Evolutionary conservation across 2,113 vertebrate species (phyloP), one percentile per base, ranked within the genome.

Genomic region (Promerops cafer): DNA sequence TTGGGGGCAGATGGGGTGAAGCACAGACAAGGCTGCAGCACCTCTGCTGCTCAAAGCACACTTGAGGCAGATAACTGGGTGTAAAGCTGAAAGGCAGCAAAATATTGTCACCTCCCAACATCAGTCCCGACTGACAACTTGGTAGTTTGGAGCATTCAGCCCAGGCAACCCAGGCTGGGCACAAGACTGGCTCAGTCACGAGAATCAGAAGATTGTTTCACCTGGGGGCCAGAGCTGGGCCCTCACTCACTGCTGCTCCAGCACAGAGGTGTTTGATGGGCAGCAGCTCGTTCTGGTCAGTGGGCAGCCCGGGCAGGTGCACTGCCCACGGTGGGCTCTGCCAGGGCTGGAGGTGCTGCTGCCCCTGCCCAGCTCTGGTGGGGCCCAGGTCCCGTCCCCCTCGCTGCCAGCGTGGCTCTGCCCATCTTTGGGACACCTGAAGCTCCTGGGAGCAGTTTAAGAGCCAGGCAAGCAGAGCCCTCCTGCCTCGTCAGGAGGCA

Each of bases 101-200:
- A 65, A 31, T 9, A 10, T 3, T 49, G 13, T 39, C 61, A 39
- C 15, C 13, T 54, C 18, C 0, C 2, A 24, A 5, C 26, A 10
- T 7, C 8, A 30, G 70, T 53, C 49, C 74, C 1, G 2, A 4
- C 0, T 9, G 31, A 31, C 10, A 20, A 1, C 1, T 0, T 0
- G 14, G 39, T 3, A 6, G 28, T 24, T 12, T 1, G 18, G n/a
- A 72, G 30, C 39, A 2, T 19, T 8, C n/a, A 49, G 72, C 26
- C 8, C 9, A 22, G 45, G 50, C 16, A 56, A 15, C 15, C 22
- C 17, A 13, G n/a, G 65, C 52, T 15, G 52, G 30, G 22, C 26
- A 0, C 11, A 3, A 6, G 7, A 12, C 3, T 20, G 63, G 45
- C 53, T 44, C 40, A 1, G 2, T 2, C 44, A 30, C 3, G 5